These are phyloP conservation scores for Norana najaformis DNA, from an alignment of 2,888 invertebrate species.

Conservation along the genomic window DNA sequence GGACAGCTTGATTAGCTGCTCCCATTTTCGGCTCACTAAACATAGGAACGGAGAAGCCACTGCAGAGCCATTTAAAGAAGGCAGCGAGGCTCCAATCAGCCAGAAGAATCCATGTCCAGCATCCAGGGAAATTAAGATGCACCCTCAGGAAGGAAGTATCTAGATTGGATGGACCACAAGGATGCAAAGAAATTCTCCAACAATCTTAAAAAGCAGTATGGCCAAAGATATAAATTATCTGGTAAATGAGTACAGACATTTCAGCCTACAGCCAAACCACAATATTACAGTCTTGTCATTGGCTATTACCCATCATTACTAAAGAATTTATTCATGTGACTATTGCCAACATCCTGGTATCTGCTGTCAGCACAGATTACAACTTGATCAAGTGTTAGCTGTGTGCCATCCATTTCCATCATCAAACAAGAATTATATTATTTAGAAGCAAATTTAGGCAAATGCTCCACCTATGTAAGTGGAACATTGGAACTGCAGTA, in stretches of 20 bases:
- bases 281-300: not conserved
- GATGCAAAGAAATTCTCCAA: not conserved
- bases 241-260: not conserved
- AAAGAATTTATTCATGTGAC: not conserved
- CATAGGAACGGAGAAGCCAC: not conserved
- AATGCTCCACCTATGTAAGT: not conserved
- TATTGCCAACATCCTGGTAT: not conserved
- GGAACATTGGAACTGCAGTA: not conserved
- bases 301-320: not conserved
- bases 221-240: not conserved
- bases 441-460: not conserved
- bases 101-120: slow-evolving; percentile 5
- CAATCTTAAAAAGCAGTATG: not conserved
- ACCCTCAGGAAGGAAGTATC: not conserved
- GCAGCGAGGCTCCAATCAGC: not conserved
- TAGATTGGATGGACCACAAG: not conserved
- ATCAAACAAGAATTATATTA: not conserved
- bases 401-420: not conserved
- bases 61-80: slow-evolving; percentile 3
- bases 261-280: not conserved
- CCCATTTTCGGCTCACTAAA: not conserved
- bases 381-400: not conserved
- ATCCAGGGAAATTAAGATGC: slow-evolving; percentile 13
- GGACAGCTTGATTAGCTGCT: not conserved
- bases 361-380: not conserved